Percentiles rank a stretch among this genome's conserved stretches.
Conservation (phyloP, 2,113 vertebrate species). For the Centropus bengalensis region DNA sequence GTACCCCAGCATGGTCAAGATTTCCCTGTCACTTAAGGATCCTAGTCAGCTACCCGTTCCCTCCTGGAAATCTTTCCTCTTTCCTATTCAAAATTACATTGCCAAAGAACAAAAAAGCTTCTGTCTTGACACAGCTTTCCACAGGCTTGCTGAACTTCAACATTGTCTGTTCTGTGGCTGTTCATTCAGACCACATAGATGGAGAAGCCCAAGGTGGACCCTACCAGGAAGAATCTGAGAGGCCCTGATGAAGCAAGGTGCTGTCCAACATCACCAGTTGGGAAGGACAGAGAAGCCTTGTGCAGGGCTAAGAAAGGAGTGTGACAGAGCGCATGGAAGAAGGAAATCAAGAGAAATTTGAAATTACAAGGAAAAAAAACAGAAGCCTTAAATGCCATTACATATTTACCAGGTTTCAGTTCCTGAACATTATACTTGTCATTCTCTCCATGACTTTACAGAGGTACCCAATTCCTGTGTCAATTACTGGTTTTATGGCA, state of each 20-base stretch:
- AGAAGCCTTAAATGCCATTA: neutral
- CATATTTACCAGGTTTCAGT: neutral
- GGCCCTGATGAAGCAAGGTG: neutral
- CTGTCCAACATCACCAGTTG: accelerated
- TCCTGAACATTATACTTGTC: neutral
- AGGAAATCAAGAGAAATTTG: neutral
- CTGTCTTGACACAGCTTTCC: neutral
- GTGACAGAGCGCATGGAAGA: neutral
- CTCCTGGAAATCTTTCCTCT: neutral
- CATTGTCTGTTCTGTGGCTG: neutral
- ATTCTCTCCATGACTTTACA: neutral
- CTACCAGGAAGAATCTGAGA: neutral
- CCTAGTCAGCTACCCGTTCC: neutral
- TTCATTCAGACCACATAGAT: neutral
- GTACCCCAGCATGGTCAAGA: neutral
- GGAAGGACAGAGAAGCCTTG: neutral
- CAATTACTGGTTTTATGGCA: neutral
- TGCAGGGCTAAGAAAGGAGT: neutral
- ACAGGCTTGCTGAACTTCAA: neutral
- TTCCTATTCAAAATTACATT: accelerated
- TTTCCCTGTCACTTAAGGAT: neutral
- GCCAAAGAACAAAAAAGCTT: neutral
- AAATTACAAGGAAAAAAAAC: neutral
- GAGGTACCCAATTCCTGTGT: neutral
- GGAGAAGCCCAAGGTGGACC: neutral